Base-by-base conservation (phyloP, 2,113 vertebrate genomes). In the Alouatta palliata region DNA sequence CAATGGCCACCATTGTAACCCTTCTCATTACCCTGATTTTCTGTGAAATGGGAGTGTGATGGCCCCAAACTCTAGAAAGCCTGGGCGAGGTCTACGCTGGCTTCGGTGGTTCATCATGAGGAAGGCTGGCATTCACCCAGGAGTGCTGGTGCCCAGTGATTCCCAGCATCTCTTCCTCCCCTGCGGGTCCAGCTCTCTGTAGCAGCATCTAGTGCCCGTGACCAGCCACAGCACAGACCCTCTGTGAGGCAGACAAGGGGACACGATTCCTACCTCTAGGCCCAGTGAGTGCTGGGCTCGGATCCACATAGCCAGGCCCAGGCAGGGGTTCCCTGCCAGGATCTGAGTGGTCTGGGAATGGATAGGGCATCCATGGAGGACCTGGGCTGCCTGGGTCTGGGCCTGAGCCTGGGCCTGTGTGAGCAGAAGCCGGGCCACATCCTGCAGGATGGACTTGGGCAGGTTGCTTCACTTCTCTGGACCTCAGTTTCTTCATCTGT, bases 401-500 rank as follows among this genome's bases (percentile, higher is more conserved):
- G 16, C 66, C 73, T 47, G 37, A 21, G 5, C 2, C 73, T 64
- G 16, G 13, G 68, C 35, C 43, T 54, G 35, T 49, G 7, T 12
- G 8, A 30, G 79, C 2, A 1, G 21, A 71, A 71, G 52, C 27
- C 54, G 23, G 56, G 14, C 13, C n/a, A 37, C 82, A 61, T 43
- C 23, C 35, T 40, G 19, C 85, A 12, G 6, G n/a, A 54, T 4
- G 20, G 64, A 71, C 85, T 70, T 52, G 43, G 49, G 37, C 40
- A 70, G 21, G 8, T 58, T 21, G 25, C 7, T 32, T 68, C 25
- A 9, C 56, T 86, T 16, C 54, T 83, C 80, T 40, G 94, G 90
- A 80, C 27, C 90, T 97, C 75, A 4, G 56, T 97, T 95, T 92
- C 32, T 76, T 85, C 45, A 16, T 85, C 94, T 73, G 16, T 87